Percentiles rank a stretch among this genome's conserved stretches.
phyloP scores from a whole-genome alignment of 2,113 vertebrate genomes.

The Lycocorax pyrrhopterus region DNA sequence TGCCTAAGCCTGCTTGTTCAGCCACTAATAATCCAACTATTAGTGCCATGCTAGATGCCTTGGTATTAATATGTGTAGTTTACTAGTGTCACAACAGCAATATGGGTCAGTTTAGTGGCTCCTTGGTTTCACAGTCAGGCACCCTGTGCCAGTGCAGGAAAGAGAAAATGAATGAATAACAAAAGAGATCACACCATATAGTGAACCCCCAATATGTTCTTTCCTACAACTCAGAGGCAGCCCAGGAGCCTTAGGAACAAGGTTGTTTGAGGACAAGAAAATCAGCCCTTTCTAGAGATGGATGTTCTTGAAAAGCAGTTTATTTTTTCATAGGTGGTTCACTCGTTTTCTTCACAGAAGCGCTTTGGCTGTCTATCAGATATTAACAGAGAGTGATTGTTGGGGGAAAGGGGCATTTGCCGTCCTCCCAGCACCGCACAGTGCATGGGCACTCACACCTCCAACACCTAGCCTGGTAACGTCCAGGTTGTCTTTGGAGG shows the following conservation, averaged over 20 bases:
- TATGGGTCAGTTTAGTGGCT: conserved; percentile 3
- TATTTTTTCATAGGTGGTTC: conserved; percentile 65
- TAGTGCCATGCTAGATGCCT: conserved; percentile 51
- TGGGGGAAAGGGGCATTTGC: rapidly evolving
- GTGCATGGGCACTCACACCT: background rate
- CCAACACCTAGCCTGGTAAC: conserved; percentile 31
- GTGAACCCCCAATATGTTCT: background rate
- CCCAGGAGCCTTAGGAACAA: conserved; percentile 27
- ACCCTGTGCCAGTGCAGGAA: background rate
- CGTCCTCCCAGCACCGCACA: rapidly evolving
- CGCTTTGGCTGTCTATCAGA: conserved; percentile 65
- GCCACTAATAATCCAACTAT: conserved; percentile 71
- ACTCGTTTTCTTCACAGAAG: conserved; percentile 34
- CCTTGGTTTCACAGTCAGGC: background rate
- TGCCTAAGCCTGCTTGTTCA: conserved; percentile 71
- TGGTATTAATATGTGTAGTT: conserved; percentile 56
- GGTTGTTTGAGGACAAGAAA: conserved; percentile 75
- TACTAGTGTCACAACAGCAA: conserved; percentile 40
- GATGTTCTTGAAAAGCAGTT: conserved; percentile 75
- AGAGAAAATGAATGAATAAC: background rate
- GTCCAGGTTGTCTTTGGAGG: background rate
- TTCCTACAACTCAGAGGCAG: conserved; percentile 28
- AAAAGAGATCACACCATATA: background rate
- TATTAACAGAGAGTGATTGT: conserved; percentile 67
- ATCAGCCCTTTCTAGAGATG: conserved; percentile 45